Percentiles rank a stretch among this genome's conserved stretches.
Conservation (phyloP, 2,888 invertebrate genomes). For the Epinotia nisella region DNA sequence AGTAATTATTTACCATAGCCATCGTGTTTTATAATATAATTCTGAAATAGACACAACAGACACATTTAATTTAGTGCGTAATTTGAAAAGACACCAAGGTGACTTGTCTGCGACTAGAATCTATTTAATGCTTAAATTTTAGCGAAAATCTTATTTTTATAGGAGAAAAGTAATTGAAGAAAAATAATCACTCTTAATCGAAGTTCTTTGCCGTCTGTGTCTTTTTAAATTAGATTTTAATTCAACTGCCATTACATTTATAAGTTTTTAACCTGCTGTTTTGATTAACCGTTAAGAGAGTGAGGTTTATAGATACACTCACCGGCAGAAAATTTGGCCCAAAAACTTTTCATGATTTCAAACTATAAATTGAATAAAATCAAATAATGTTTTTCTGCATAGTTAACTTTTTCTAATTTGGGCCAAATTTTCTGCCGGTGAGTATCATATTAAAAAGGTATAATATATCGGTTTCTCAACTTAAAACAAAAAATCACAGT, state of each 20-base stretch:
- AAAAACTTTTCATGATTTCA: too few relatives aligned
- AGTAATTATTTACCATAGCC: too few relatives aligned
- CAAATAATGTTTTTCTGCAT: too few relatives aligned
- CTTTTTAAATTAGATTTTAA: slow-evolving; percentile 7
- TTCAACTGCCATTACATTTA: background rate
- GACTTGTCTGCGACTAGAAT: slow-evolving; percentile 16
- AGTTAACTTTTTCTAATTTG: too few relatives aligned
- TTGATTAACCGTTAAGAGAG: background rate
- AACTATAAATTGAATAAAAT: too few relatives aligned
- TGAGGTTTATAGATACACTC: background rate
- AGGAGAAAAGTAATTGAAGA: background rate
- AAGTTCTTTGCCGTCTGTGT: slow-evolving; percentile 1
- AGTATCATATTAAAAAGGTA: too few relatives aligned
- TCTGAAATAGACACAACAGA: background rate
- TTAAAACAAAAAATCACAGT: too few relatives aligned
- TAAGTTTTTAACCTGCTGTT: background rate
- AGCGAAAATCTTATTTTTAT: slow-evolving; percentile 11
- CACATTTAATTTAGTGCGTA: background rate
- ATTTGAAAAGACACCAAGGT: slow-evolving; percentile 1
- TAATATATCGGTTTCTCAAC: too few relatives aligned
- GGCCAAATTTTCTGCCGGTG: too few relatives aligned
- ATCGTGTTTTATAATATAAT: too few relatives aligned
- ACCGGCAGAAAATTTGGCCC: too few relatives aligned
- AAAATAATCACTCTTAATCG: slow-evolving; percentile 13
- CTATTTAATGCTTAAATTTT: slow-evolving; percentile 3